These are phyloP conservation scores for Neria commutata DNA, from an alignment of 2,888 invertebrate genomes.

Conservation along the genomic window DNA sequence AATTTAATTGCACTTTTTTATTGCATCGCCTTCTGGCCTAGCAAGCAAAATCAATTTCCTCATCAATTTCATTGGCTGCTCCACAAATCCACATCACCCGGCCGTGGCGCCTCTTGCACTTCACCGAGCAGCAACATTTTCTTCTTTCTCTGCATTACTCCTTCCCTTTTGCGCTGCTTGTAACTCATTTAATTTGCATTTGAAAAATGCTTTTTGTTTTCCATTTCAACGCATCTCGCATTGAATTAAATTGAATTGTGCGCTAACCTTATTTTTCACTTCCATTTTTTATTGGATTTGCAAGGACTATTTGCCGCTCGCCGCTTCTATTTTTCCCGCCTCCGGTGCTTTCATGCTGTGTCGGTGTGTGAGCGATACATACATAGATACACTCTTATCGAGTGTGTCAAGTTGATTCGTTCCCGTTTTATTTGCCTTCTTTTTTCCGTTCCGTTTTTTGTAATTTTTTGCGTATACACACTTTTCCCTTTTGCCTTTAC, in stretches of 20 bases:
- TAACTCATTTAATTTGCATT: slow-evolving; percentile 13
- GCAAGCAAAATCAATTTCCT: too few species aligned
- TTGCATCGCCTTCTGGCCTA: too few species aligned
- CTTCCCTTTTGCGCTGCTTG: too few species aligned
- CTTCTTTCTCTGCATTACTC: background rate
- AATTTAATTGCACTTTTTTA: too few species aligned
- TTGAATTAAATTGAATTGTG: slow-evolving; percentile 11
- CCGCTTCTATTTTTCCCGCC: background rate
- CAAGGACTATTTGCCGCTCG: background rate
- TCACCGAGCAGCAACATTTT: background rate
- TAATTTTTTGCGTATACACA: background rate
- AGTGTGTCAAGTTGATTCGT: background rate
- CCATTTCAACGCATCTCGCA: background rate
- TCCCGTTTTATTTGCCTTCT: slow-evolving; percentile 6
- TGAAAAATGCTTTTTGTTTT: slow-evolving; percentile 11
- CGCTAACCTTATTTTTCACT: slow-evolving; percentile 4
- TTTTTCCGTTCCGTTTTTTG: slow-evolving; percentile 6
- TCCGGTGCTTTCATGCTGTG: background rate
- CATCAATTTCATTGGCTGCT: background rate
- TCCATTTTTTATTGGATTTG: slow-evolving; percentile 4
- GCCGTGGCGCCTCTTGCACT: too few species aligned
- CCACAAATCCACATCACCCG: too few species aligned
- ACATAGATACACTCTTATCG: background rate
- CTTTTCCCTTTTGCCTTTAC: slow-evolving; percentile 9
- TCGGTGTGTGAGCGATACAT: background rate